Base-by-base conservation (phyloP, 92 coral and sea anemone species). In the Scolanthus callimorphus region DNA sequence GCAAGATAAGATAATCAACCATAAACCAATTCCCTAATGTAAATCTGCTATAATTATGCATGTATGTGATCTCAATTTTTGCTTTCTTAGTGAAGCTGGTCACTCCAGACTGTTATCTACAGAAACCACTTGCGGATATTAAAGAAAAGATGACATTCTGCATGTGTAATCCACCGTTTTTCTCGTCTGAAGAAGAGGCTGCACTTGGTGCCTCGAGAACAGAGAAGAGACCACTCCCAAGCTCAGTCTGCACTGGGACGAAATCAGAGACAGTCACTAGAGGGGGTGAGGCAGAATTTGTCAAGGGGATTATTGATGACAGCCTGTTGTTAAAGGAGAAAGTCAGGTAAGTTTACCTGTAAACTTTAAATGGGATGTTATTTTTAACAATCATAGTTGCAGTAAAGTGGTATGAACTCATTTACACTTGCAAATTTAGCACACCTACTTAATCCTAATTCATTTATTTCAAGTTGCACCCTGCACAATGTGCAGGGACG, bases 81-180 rank as follows among this genome's bases (percentile, higher is more conserved):
- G 24, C 29, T 3, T 48, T 38, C 64, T 6, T 27, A 92, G 99
- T 94, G 2, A 79, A 85, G 55, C 69, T 68, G 28, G 99, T 94
- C 29, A 39, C 53, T 9, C 46, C 85, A 4, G 81, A 48, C 20
- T 76, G 63, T 38, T 78, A 68, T 57, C 78, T 94, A 13, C 44
- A 30, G 34, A 31, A 60, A 46, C 88, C 90, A 12, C 51, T 77
- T 27, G 50, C 77, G 28, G 65, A 69, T 2, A 82, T 81, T 26
- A 78, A 62, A 2, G 64, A 68, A 34, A 27, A 61, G 15, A 82
- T 70, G 53, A 87, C 83, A 37, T 94, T 94, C 76, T 84, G 90
- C 41, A 94, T 94, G 99, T 94, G 99, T 73, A 94, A 94, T 55
- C 99, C 99, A 17, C 99, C 99, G 19, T 94, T 94, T 70, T 94